These are phyloP conservation scores for Andricus quercusramuli DNA, from an alignment of 2,888 invertebrate genomes.

Conservation along the genomic window DNA sequence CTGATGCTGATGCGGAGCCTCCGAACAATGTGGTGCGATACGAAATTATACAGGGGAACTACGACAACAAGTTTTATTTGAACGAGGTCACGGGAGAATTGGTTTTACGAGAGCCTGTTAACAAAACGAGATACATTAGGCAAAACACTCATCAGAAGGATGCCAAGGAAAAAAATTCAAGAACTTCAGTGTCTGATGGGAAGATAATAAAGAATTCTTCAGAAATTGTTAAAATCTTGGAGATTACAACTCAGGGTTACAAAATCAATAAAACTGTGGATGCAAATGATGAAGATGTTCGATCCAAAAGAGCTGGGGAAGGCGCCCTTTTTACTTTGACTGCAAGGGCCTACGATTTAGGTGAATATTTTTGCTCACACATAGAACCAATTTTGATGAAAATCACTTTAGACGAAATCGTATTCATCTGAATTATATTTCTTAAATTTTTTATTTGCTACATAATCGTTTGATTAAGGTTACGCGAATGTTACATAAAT, in stretches of 20 bases:
- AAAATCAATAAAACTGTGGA: constrained; percentile 67
- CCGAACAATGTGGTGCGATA: constrained; percentile 93
- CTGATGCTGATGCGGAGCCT: constrained; percentile 89
- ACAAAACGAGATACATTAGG: constrained; percentile 68
- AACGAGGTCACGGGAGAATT: constrained; percentile 89
- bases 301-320: constrained; percentile 80
- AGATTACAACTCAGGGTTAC: constrained; percentile 24
- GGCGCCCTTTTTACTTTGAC: constrained; percentile 83
- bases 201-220: constrained; percentile 3
- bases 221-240: constrained; percentile 41
- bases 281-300: constrained; percentile 54
- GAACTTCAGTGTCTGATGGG: not conserved
- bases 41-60: constrained; percentile 89
- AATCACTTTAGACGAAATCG: not conserved
- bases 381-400: not conserved
- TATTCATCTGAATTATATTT: not conserved
- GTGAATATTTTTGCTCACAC: constrained; percentile 63
- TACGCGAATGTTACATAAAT: too few relatives aligned
- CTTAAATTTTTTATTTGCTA: too few relatives aligned
- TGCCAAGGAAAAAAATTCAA: constrained; percentile 43
- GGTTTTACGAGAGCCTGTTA: constrained; percentile 81
- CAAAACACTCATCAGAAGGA: constrained; percentile 63
- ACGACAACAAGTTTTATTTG: constrained; percentile 86
- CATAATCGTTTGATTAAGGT: too few relatives aligned
- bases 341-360: constrained; percentile 91